Base-by-base conservation (phyloP, 2,797 vertebrate species). In the Amblyraja radiata region DNA sequence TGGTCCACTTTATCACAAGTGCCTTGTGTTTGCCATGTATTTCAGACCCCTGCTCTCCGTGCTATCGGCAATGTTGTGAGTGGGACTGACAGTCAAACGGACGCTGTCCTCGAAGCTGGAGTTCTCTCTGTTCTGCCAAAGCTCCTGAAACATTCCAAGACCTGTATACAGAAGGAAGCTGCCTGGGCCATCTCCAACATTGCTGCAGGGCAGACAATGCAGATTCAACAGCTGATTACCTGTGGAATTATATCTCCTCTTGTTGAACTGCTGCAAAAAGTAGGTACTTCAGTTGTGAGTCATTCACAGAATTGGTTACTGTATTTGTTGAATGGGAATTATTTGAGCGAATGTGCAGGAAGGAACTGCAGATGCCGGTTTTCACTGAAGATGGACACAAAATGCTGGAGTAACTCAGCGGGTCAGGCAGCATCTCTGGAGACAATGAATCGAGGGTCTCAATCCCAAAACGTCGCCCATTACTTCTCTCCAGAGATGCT, bases 171-270 rank as follows among this genome's bases (percentile, higher is more conserved):
- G 96, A 99, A 98, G 94, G 98, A 99, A 94, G 98, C 98, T 0
- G 96, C 97, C 0, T 99, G 98, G 98, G 90, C 95, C 0, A 94
- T 99, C 93, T 98, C 98, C 39, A 99, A 99, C 73, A 97, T 99
- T 0, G 97, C 98, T 0, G 98, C 98, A 1, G 98, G 99, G 10
- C 97, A 98, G 0, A 94, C 94, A 54, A 95, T 95, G 21, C 98
- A 99, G 94, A 98, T 99, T 93, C 97, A 99, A 63, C 97, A 98
- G 91, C 95, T 99, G 14, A 97, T 99, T 84, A 96, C 95, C 5
- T 97, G 96, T 0, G 96, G 98, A 0, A 88, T 97, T 1, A 94
- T 99, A 54, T 95, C 97, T 1, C 96, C 96, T 18, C 94, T 99
- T 88, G 96, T 98, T 28, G 96, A 97, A 6, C 94, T 98, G 54